Evolutionary conservation across 2,797 vertebrate species (phyloP).

Genomic region (Chiroxiphia lanceolata): DNA sequence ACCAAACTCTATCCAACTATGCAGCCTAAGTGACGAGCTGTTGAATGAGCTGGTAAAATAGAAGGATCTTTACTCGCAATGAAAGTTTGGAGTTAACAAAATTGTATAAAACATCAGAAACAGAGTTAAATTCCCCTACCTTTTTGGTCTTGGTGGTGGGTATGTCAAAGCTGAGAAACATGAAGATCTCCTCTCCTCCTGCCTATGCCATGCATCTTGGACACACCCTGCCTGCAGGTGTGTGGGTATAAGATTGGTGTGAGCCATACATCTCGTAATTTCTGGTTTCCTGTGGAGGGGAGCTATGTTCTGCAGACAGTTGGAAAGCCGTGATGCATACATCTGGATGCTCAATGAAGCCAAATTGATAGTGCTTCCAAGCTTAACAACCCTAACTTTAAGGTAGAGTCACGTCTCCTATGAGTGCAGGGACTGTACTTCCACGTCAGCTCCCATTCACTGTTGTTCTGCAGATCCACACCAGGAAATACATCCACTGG

Average conservation of each 20-base stretch:
- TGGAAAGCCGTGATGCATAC: accelerated
- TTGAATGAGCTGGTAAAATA: background rate
- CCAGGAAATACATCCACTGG: background rate
- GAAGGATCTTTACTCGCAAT: background rate
- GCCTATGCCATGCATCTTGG: background rate
- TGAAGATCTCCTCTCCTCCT: background rate
- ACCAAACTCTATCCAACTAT: background rate
- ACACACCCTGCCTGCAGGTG: background rate
- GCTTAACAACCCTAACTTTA: background rate
- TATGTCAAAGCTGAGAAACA: background rate
- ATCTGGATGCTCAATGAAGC: background rate
- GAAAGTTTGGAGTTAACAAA: background rate
- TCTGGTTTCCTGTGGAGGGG: background rate
- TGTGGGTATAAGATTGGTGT: background rate
- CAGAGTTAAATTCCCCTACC: background rate
- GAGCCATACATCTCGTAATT: background rate
- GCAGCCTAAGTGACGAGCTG: background rate
- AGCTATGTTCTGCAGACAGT: background rate
- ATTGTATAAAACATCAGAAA: background rate
- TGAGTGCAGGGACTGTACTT: background rate
- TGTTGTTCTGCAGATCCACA: background rate
- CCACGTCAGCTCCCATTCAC: background rate
- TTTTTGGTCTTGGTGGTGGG: background rate
- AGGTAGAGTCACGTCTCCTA: accelerated
- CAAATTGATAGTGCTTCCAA: background rate